Evolutionary conservation across 1,140 invertebrate species (phyloP).

Genomic region (Glossosoma conforme): DNA sequence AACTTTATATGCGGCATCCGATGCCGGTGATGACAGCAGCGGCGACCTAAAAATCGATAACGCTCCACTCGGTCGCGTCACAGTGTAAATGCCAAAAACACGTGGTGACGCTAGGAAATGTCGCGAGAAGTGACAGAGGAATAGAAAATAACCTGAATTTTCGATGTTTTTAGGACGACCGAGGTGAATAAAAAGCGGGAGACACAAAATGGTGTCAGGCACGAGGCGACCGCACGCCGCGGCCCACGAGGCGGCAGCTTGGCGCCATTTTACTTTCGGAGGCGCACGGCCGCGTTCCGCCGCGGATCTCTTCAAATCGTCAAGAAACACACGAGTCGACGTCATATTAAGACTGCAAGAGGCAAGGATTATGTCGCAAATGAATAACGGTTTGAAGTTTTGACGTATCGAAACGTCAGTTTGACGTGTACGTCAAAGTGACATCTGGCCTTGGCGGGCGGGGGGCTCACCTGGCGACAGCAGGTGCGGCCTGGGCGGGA

Average conservation of each 20-base stretch:
- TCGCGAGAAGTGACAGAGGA: neutral
- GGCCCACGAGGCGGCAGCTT: constrained; percentile 33
- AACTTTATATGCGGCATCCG: no score
- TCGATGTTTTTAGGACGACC: neutral
- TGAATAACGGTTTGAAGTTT: no score
- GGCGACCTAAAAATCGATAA: constrained; percentile 18
- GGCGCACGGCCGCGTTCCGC: constrained; percentile 14
- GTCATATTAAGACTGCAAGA: neutral
- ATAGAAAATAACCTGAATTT: neutral
- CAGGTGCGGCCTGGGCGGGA: constrained; percentile 30
- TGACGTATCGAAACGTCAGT: constrained; percentile 26
- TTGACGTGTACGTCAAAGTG: constrained; percentile 32
- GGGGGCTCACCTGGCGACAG: constrained; percentile 20
- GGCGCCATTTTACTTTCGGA: constrained; percentile 50
- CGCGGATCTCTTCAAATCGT: constrained; percentile 28
- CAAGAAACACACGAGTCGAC: neutral
- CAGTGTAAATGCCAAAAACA: constrained; percentile 11
- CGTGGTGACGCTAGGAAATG: neutral
- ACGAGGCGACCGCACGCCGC: constrained; percentile 19
- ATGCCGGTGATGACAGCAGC: neutral
- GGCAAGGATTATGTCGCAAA: neutral
- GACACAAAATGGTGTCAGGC: constrained; percentile 14
- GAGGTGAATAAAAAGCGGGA: neutral
- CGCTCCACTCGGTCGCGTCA: constrained; percentile 2
- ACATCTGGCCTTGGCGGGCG: constrained; percentile 26